Conservation (phyloP, 2,113 vertebrate species). For the Oplegnathus fasciatus region DNA sequence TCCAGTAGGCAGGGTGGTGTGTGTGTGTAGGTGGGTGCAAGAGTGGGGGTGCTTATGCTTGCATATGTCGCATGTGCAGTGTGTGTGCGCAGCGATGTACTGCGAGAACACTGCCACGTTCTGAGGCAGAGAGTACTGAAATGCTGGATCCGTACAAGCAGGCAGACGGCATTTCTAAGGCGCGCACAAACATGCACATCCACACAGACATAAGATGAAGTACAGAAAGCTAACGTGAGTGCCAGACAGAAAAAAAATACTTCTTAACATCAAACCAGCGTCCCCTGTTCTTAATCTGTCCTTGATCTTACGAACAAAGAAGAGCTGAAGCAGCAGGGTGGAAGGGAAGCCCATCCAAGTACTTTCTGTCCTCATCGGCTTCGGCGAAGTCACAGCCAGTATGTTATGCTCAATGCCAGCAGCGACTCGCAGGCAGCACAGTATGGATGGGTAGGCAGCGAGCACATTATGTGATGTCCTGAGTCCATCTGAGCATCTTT, state of each 20-base stretch:
- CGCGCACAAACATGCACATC: background rate
- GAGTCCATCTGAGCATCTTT: constrained; percentile 20
- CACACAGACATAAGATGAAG: background rate
- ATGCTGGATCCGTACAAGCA: constrained; percentile 23
- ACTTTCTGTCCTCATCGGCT: constrained; percentile 46
- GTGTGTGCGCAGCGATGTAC: constrained; percentile 30
- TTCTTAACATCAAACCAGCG: constrained; percentile 30
- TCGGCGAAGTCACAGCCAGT: constrained; percentile 44
- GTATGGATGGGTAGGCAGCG: constrained; percentile 59
- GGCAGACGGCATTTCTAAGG: constrained; percentile 16
- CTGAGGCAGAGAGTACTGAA: constrained; percentile 37
- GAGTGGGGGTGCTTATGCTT: constrained; percentile 48
- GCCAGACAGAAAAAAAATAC: constrained; percentile 23
- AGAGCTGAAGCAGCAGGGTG: constrained; percentile 52
- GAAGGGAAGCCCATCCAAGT: constrained; percentile 64
- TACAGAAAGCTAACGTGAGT: constrained; percentile 20
- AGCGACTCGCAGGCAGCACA: constrained; percentile 38
- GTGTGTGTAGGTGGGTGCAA: constrained; percentile 57
- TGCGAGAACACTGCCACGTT: constrained; percentile 30
- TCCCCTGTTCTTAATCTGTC: constrained; percentile 27
- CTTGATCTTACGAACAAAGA: constrained; percentile 57
- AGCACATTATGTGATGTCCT: constrained; percentile 17
- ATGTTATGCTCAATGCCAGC: constrained; percentile 51
- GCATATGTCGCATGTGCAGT: constrained; percentile 53
- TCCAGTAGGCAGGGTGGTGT: constrained; percentile 58